Evolutionary conservation across 2,797 vertebrate species (phyloP).

Genomic region (Gadopsis marmoratus): DNA sequence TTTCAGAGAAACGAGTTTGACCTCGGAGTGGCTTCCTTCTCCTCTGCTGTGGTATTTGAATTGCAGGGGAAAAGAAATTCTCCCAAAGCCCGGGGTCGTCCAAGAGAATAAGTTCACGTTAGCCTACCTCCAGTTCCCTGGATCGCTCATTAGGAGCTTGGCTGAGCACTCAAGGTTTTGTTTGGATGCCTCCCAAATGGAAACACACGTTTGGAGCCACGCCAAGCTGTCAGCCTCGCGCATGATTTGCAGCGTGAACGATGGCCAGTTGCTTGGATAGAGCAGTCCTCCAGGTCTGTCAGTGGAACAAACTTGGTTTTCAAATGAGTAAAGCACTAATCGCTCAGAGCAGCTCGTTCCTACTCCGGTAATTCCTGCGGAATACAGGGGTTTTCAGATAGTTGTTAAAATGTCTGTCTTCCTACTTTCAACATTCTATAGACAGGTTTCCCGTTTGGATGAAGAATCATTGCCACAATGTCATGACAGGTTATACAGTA

Average conservation of each 20-base stretch:
- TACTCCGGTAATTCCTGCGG: slow-evolving; percentile 20
- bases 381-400: slow-evolving; percentile 13
- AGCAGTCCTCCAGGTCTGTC: slow-evolving; percentile 41
- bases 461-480: not conserved
- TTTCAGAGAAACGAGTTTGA: slow-evolving; percentile 38
- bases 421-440: not conserved
- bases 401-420: slow-evolving; percentile 2
- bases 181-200: slow-evolving; percentile 83
- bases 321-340: slow-evolving; percentile 66
- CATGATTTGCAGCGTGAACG: slow-evolving; percentile 76
- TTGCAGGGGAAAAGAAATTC: slow-evolving; percentile 16
- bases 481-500: not conserved
- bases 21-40: slow-evolving; percentile 37
- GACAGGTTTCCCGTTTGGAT: not conserved
- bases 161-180: slow-evolving; percentile 74
- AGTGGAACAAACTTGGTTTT: slow-evolving; percentile 58
- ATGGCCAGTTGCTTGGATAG: slow-evolving; percentile 55
- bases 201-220: slow-evolving; percentile 77
- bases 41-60: slow-evolving; percentile 44
- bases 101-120: slow-evolving; percentile 76
- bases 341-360: slow-evolving; percentile 49
- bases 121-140: slow-evolving; percentile 61
- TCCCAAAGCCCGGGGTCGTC: slow-evolving; percentile 49
- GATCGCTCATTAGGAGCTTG: slow-evolving; percentile 78
- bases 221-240: slow-evolving; percentile 74